Conservation (phyloP, 1,140 invertebrate species). For the Drosophila sp. region DNA sequence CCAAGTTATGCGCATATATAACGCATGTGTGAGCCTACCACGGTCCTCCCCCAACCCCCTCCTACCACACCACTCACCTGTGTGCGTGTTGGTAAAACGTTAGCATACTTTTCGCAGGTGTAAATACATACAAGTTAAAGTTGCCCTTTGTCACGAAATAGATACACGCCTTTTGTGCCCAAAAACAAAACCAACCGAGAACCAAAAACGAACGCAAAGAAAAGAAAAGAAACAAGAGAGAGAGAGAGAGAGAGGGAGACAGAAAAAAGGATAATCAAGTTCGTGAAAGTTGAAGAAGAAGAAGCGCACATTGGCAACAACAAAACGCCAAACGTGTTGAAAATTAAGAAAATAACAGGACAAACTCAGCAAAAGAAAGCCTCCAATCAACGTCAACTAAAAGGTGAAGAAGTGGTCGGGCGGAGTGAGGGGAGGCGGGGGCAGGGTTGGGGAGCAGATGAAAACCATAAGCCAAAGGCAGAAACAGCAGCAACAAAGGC, state of each 20-base stretch:
- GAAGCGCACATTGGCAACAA: slow-evolving; percentile 5
- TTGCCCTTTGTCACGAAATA: slow-evolving; percentile 82
- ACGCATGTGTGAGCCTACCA: slow-evolving; percentile 42
- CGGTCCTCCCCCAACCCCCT: slow-evolving; percentile 18
- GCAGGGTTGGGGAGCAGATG: not conserved
- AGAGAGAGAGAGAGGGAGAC: not conserved
- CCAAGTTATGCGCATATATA: slow-evolving; percentile 75
- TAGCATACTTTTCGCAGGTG: slow-evolving; percentile 78
- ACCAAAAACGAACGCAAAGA: slow-evolving; percentile 23
- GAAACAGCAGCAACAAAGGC: not conserved
- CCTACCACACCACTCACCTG: too few species aligned
- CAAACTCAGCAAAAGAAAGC: slow-evolving; percentile 29
- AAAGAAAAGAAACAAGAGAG: not conserved
- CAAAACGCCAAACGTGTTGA: slow-evolving; percentile 67
- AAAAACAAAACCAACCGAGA: slow-evolving; percentile 51
- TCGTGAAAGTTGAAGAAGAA: slow-evolving; percentile 34
- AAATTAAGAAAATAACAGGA: slow-evolving; percentile 80
- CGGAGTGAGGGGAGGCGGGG: not conserved
- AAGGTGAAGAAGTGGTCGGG: not conserved
- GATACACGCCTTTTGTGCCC: slow-evolving; percentile 62
- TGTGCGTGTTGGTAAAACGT: slow-evolving; percentile 78
- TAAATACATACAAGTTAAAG: slow-evolving; percentile 78
- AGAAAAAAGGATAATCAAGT: slow-evolving; percentile 58
- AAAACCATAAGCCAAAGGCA: slow-evolving; percentile 7
- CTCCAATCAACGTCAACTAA: slow-evolving; percentile 61